Base-by-base conservation (phyloP, 2,113 vertebrate genomes). In the Rhinoderma darwinii region DNA sequence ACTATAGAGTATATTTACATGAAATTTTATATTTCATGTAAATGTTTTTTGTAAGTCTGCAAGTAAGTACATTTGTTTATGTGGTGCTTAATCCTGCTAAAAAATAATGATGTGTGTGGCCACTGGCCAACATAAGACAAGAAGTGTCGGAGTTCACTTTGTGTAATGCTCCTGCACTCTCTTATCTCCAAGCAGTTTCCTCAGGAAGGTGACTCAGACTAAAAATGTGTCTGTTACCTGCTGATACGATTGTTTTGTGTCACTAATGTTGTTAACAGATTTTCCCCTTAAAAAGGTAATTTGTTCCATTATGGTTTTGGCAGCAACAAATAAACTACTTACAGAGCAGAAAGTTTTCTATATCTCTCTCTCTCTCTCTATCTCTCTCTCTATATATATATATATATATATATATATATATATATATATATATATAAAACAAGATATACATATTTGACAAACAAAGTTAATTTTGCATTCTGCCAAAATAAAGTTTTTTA, bases 171-270 rank as follows among this genome's bases (percentile, higher is more conserved):
- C 72, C 44, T 87, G n/a, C 50, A 41, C 61, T 77, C 54, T 14
- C 44, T 72, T 82, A 87, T 87, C 85, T 47, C 7, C 15, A 43
- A 32, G 25, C 47, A 41, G 39, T 73, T 87, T 87, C 85, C 85
- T 87, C 77, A 87, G 85, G 85, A 87, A 87, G 37, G 47, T 82
- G 85, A 87, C 85, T 87, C 73, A 77, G 54, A 11, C 74, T 43
- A 47, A 50, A 85, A 77, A 47, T 50, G 41, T 59, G 66, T 37
- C 63, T 87, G 85, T 82, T 72, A 41, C 43, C 43, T 81, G 27
- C 50, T 74, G 77, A 82, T 87, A 74, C 77, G 27, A 87, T 87
- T 87, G 77, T 86, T 86, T 81, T 87, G 66, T 72, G 7, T 43
- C 66, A 44, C 25, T 25, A 73, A 72, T 72, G 47, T 32, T 44